Percentiles rank a stretch among this genome's conserved stretches.
Evolutionary conservation across 2,888 invertebrate genomes (phyloP).

Genomic region (Agelastica alni): DNA sequence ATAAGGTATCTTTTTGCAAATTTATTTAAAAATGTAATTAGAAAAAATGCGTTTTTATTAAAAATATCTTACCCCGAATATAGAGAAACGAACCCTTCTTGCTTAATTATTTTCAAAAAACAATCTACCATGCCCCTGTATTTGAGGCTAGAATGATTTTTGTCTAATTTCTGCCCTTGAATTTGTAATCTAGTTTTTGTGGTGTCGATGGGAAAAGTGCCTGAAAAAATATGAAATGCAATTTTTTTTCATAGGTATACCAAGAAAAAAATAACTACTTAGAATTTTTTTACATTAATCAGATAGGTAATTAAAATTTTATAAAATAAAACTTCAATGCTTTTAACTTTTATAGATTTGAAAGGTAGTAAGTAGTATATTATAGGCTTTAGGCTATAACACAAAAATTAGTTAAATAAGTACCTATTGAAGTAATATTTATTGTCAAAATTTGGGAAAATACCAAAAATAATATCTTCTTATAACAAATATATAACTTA

Average conservation of each 20-base stretch:
- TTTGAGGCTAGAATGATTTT: conserved; percentile 71
- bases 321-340: not conserved
- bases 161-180: conserved; percentile 87
- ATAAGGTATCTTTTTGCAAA: not conserved
- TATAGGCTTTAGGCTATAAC: too few relatives aligned
- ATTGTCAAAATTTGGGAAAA: too few relatives aligned
- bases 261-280: conserved; percentile 20
- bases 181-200: conserved; percentile 93
- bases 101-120: conserved; percentile 78
- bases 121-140: conserved; percentile 94
- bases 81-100: conserved; percentile 84
- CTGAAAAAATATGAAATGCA: conserved; percentile 63
- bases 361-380: too few relatives aligned
- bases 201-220: conserved; percentile 96
- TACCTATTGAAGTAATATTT: too few relatives aligned
- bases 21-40: not conserved
- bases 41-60: not conserved
- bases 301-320: not conserved
- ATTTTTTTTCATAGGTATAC: too few relatives aligned
- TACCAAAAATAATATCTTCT: too few relatives aligned
- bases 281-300: not conserved
- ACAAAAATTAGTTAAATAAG: too few relatives aligned
- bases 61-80: conserved; percentile 75
- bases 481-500: too few relatives aligned
- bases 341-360: too few relatives aligned